These are phyloP conservation scores for Gadopsis marmoratus DNA, from an alignment of 2,797 vertebrate species.

Conservation along the genomic window DNA sequence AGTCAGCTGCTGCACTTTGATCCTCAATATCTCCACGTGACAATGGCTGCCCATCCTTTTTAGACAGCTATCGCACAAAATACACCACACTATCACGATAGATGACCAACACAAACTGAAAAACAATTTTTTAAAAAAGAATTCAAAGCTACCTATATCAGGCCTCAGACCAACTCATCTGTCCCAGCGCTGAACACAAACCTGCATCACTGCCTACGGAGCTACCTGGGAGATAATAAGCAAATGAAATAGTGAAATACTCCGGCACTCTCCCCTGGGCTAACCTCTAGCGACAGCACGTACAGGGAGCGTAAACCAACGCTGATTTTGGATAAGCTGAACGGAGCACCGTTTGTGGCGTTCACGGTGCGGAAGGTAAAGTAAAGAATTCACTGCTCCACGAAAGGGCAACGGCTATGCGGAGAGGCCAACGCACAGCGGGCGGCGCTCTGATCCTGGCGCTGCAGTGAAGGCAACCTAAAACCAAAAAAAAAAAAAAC, in stretches of 20 bases:
- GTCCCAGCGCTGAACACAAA: background rate
- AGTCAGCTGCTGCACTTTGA: background rate
- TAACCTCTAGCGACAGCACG: background rate
- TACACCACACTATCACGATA: background rate
- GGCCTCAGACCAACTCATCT: background rate
- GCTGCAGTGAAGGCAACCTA: conserved; percentile 12
- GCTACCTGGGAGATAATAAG: conserved; percentile 4
- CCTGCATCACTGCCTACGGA: background rate
- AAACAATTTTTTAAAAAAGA: background rate
- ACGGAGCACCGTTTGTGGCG: background rate
- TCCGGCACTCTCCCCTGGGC: background rate
- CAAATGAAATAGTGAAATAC: background rate
- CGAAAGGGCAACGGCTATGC: conserved; percentile 25
- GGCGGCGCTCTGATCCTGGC: conserved; percentile 41
- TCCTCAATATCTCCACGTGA: background rate
- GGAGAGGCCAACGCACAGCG: conserved; percentile 45
- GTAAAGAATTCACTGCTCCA: conserved; percentile 13
- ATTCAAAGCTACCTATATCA: too few species aligned
- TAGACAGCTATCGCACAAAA: background rate
- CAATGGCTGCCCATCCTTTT: background rate
- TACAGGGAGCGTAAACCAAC: background rate
- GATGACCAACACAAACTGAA: background rate
- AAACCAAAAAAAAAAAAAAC: conserved; percentile 14
- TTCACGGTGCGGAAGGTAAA: conserved; percentile 22
- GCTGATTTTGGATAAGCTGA: conserved; percentile 9